phyloP scores from a whole-genome alignment of 2,113 vertebrate genomes.

The Pterophyllum scalare region DNA sequence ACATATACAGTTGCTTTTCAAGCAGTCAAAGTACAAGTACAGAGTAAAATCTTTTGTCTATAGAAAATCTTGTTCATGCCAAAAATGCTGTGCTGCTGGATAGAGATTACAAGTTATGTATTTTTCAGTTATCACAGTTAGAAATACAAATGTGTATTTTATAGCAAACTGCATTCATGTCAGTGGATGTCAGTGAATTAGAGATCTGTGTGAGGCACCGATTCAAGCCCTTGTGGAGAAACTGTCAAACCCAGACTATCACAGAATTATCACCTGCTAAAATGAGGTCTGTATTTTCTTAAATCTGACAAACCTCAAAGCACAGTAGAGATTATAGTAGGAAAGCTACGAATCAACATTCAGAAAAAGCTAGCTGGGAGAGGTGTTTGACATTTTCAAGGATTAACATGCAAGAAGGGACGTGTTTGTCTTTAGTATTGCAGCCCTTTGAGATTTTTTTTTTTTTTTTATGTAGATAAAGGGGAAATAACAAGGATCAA shows the following conservation, averaged over 20 bases:
- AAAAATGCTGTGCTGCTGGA: conserved; percentile 36
- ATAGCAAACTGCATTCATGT: conserved; percentile 40
- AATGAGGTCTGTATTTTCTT: conserved; percentile 38
- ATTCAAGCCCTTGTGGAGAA: conserved; percentile 64
- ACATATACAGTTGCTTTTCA: conserved; percentile 63
- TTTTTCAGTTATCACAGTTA: conserved; percentile 39
- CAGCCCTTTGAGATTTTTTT: conserved; percentile 54
- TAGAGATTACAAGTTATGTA: conserved; percentile 57
- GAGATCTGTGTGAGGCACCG: conserved; percentile 48
- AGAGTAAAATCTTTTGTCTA: conserved; percentile 60
- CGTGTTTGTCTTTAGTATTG: conserved; percentile 36
- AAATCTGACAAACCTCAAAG: conserved; percentile 51
- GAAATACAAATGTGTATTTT: conserved; percentile 50
- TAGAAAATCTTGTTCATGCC: conserved; percentile 68
- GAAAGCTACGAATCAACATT: conserved; percentile 27
- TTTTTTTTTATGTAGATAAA: conserved; percentile 57
- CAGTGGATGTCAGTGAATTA: conserved; percentile 21
- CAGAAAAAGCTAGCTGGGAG: conserved; percentile 16
- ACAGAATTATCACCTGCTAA: conserved; percentile 59
- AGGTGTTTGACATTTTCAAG: conserved; percentile 38
- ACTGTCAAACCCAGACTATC: conserved; percentile 49
- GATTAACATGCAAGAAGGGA: conserved; percentile 50
- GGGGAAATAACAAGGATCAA: conserved; percentile 31
- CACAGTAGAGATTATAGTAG: conserved; percentile 28
- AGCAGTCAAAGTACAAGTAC: conserved; percentile 70